Evolutionary conservation across 2,113 vertebrate genomes (phyloP).

Genomic region (Carlito syrichta): DNA sequence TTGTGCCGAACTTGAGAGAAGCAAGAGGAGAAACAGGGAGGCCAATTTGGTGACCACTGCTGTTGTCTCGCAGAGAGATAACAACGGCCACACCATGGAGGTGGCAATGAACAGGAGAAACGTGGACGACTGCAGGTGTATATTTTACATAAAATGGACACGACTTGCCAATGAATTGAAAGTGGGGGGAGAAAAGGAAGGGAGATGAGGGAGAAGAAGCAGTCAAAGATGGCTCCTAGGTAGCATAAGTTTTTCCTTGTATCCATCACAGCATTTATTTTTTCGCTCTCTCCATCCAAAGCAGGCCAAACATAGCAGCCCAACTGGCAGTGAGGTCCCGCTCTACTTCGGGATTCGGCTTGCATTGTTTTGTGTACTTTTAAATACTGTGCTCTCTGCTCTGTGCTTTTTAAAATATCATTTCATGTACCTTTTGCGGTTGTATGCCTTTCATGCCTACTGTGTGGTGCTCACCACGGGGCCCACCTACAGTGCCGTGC

Average conservation of each 20-base stretch:
- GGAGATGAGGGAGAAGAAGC: neutral
- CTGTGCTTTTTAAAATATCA: neutral
- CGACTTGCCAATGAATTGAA: neutral
- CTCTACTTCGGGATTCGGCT: neutral
- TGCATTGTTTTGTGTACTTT: neutral
- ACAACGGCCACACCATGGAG: neutral
- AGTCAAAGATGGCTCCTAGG: too few relatives aligned
- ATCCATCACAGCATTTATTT: neutral
- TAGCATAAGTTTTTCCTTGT: neutral
- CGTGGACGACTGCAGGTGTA: neutral
- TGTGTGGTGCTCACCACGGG: neutral
- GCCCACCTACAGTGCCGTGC: neutral
- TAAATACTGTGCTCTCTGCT: neutral
- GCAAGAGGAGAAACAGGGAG: neutral
- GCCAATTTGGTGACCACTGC: neutral
- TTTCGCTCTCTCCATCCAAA: neutral
- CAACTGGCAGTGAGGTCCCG: neutral
- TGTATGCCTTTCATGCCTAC: neutral
- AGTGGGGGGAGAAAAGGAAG: fast-evolving
- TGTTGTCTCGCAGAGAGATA: neutral
- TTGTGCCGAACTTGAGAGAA: neutral
- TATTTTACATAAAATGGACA: neutral
- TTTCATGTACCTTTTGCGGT: neutral
- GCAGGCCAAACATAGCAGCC: neutral
- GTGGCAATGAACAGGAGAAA: neutral